phyloP scores from a whole-genome alignment of 1,140 invertebrate species.

The Lanistes nyassanus region DNA sequence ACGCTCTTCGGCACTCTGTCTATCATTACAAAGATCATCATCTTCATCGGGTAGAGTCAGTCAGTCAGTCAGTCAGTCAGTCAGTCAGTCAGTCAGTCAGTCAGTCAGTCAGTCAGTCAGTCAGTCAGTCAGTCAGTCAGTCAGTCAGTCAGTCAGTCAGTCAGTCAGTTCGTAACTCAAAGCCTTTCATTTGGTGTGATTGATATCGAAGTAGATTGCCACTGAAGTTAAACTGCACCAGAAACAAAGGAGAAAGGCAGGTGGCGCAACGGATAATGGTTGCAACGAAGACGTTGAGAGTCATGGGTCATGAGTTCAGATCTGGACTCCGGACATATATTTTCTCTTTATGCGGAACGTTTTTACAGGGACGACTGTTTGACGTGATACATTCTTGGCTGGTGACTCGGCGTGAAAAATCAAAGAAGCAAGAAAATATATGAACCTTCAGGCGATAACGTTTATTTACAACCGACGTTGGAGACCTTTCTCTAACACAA shows the following conservation, averaged over 20 bases:
- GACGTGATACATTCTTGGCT: too few relatives aligned
- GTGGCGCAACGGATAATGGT: constrained; percentile 38
- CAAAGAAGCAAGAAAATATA: too few relatives aligned
- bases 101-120: constrained; percentile 4
- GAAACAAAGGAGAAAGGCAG: constrained; percentile 43
- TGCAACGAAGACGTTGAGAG: constrained; percentile 38
- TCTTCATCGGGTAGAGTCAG: constrained; percentile 20
- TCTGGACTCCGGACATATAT: too few relatives aligned
- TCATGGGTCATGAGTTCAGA: too few relatives aligned
- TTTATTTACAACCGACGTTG: too few relatives aligned
- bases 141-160: constrained; percentile 33
- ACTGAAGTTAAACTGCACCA: constrained; percentile 42
- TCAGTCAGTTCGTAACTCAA: constrained; percentile 50
- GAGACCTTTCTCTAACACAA: too few relatives aligned
- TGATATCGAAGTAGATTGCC: constrained; percentile 21
- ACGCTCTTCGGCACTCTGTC: neutral
- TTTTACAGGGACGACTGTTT: too few relatives aligned
- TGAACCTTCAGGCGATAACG: too few relatives aligned
- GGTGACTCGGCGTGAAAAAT: too few relatives aligned
- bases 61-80: constrained; percentile 10
- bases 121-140: constrained; percentile 25
- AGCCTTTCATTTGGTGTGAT: constrained; percentile 46
- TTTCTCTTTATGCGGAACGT: too few relatives aligned
- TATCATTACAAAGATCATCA: constrained; percentile 28
- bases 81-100: constrained; percentile 14